Evolutionary conservation across 2,888 invertebrate species (phyloP).

Genomic region (Drosophila infuscata): DNA sequence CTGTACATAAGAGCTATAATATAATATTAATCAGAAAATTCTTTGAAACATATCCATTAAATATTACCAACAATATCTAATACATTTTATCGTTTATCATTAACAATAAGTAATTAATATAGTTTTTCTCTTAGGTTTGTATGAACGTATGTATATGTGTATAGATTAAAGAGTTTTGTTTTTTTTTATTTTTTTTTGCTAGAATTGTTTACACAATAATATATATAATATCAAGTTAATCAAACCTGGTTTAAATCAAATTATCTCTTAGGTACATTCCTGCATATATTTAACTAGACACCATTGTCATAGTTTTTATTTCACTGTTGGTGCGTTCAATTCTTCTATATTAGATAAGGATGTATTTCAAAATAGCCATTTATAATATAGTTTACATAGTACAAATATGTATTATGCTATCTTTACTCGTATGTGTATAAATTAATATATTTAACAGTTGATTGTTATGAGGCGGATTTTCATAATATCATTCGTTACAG

Average conservation of each 20-base stretch:
- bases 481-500: constrained; percentile 81
- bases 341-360: constrained; percentile 35
- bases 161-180: constrained; percentile 42
- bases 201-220: constrained; percentile 42
- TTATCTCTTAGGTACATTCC: constrained; percentile 65
- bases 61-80: constrained; percentile 53
- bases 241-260: constrained; percentile 37
- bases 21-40: constrained; percentile 47
- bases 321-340: constrained; percentile 57
- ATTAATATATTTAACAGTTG: constrained; percentile 74
- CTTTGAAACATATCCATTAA: constrained; percentile 44
- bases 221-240: constrained; percentile 41
- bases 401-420: constrained; percentile 46
- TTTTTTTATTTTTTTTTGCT: constrained; percentile 4
- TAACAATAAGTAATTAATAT: constrained; percentile 57
- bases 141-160: constrained; percentile 34
- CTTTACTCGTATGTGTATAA: constrained; percentile 53
- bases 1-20: constrained; percentile 70
- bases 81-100: constrained; percentile 41
- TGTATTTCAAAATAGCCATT: constrained; percentile 55
- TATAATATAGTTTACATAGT: constrained; percentile 39
- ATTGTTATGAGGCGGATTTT: constrained; percentile 81
- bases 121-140: constrained; percentile 16
- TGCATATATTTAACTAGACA: constrained; percentile 50
- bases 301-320: constrained; percentile 18